A percentile compares a stretch with the other conserved stretches of the same genome.
phyloP scores from a whole-genome alignment of 2,113 vertebrate genomes.

The Propithecus coquereli region DNA sequence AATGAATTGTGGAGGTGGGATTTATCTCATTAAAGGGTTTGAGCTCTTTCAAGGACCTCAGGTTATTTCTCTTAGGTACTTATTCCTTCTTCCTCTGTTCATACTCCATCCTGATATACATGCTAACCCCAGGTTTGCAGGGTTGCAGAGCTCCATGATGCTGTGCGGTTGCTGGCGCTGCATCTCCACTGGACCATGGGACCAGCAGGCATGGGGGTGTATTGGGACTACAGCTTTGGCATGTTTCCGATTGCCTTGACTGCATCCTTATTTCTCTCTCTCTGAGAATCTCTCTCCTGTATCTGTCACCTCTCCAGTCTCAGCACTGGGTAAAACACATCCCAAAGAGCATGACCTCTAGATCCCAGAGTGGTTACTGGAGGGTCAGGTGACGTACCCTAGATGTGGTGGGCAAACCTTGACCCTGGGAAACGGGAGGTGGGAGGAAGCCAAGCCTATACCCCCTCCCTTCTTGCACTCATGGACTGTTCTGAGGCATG shows the following conservation, averaged over 20 bases:
- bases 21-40: background rate
- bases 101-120: background rate
- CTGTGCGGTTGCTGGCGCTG: accelerated
- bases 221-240: too few relatives aligned
- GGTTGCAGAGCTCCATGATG: background rate
- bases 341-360: background rate
- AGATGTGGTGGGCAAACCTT: background rate
- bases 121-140: background rate
- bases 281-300: background rate
- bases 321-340: background rate
- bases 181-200: background rate
- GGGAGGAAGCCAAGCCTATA: background rate
- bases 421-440: background rate
- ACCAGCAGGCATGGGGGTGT: accelerated
- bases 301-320: background rate
- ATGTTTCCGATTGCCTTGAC: background rate
- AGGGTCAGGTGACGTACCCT: background rate
- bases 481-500: accelerated
- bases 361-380: background rate
- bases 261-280: background rate
- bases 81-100: background rate
- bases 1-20: background rate
- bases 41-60: background rate
- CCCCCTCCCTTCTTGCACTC: background rate
- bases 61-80: background rate